Percentiles rank a stretch among this genome's conserved stretches.
phyloP scores from a whole-genome alignment of 2,888 invertebrate genomes.

The Pseudanteris insignis region DNA sequence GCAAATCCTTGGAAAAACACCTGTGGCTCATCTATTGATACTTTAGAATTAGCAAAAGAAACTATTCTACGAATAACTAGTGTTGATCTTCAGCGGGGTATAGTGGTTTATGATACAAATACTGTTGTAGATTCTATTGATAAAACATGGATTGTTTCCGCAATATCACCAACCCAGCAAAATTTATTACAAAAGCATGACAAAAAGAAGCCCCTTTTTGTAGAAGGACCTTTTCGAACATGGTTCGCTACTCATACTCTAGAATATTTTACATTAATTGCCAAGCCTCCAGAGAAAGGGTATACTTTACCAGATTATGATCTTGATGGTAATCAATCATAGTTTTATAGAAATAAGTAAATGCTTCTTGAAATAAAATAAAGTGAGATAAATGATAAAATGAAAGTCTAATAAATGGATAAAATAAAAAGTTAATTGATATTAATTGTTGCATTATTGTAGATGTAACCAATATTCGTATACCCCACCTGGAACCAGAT shows the following conservation, averaged over 20 bases:
- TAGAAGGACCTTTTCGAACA: constrained; percentile 85
- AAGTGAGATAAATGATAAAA: too few species aligned
- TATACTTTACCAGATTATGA: constrained; percentile 62
- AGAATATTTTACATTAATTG: constrained; percentile 84
- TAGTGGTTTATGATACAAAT: constrained; percentile 75
- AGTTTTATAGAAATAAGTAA: too few species aligned
- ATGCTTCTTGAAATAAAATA: too few species aligned
- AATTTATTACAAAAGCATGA: constrained; percentile 75
- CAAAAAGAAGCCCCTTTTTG: constrained; percentile 73
- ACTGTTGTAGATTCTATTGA: constrained; percentile 81
- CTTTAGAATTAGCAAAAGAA: constrained; percentile 80
- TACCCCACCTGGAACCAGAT: constrained; percentile 70
- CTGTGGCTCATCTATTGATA: constrained; percentile 81
- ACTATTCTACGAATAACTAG: constrained; percentile 86
- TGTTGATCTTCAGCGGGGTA: constrained; percentile 78
- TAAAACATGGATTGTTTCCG: constrained; percentile 92
- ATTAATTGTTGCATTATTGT: too few species aligned
- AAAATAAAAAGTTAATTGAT: background rate
- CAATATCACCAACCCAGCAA: constrained; percentile 81
- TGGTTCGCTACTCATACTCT: constrained; percentile 81
- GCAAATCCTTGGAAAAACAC: constrained; percentile 85
- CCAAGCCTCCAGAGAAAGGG: constrained; percentile 69
- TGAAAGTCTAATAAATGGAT: background rate
- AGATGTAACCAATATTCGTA: constrained; percentile 77
- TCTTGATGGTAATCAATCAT: constrained; percentile 79